phyloP scores from a whole-genome alignment of 1,140 invertebrate species.

The Acromyrmex charruanus region DNA sequence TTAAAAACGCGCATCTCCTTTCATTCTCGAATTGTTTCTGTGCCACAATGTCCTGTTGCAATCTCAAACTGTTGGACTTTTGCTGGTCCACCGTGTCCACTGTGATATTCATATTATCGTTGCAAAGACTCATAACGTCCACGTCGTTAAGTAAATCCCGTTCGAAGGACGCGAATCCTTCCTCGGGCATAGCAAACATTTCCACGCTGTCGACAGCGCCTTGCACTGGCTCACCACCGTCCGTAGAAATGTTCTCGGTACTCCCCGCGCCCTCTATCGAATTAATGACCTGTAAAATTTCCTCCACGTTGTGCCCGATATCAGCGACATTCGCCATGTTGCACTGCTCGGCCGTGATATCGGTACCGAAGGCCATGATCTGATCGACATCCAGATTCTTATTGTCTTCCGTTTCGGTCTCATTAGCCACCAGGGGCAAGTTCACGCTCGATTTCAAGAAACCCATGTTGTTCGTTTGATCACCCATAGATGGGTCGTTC shows the following conservation, averaged over 20 bases:
- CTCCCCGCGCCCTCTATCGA: conserved; percentile 88
- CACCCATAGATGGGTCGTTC: conserved; percentile 89
- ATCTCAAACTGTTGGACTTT: conserved; percentile 74
- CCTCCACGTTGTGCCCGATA: conserved; percentile 88
- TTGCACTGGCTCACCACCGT: conserved; percentile 70
- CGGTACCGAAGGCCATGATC: conserved; percentile 79
- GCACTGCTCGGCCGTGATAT: conserved; percentile 72
- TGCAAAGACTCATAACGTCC: conserved; percentile 88
- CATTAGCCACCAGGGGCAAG: conserved; percentile 78
- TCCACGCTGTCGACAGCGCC: conserved; percentile 85
- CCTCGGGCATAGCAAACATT: conserved; percentile 87
- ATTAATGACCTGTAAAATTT: conserved; percentile 90
- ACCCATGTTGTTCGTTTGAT: conserved; percentile 90
- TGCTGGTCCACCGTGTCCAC: conserved; percentile 80
- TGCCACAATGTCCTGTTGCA: conserved; percentile 84
- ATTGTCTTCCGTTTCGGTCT: conserved; percentile 68
- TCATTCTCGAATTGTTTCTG: conserved; percentile 89
- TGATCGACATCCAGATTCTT: conserved; percentile 81
- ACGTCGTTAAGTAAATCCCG: conserved; percentile 87
- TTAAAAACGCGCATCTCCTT: conserved; percentile 90
- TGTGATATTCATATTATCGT: conserved; percentile 85
- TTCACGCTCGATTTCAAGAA: conserved; percentile 84
- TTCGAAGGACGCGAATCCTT: conserved; percentile 87
- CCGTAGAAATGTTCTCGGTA: conserved; percentile 69
- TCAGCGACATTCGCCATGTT: conserved; percentile 81